A percentile compares a stretch with the other conserved stretches of the same genome.
Conservation (phyloP, 2,888 invertebrate genomes). For the Crossocerus cetratus region DNA sequence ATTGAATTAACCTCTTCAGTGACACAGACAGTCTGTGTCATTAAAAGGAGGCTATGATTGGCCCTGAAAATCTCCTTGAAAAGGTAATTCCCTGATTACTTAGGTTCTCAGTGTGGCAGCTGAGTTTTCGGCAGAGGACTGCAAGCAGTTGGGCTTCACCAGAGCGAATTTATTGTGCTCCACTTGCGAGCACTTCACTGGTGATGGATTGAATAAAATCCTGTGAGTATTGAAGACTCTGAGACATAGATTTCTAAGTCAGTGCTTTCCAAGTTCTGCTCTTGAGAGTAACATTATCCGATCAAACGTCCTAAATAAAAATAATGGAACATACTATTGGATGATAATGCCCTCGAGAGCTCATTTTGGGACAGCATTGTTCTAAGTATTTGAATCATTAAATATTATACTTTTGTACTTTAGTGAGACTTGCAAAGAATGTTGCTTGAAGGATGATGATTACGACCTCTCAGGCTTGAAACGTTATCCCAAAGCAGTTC, state of each 20-base stretch:
- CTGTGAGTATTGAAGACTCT: slow-evolving; percentile 74
- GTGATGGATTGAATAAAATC: slow-evolving; percentile 84
- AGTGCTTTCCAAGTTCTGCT: too few relatives aligned
- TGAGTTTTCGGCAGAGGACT: slow-evolving; percentile 88
- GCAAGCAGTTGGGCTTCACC: slow-evolving; percentile 90
- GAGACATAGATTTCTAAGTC: too few relatives aligned
- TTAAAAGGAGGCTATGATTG: too few relatives aligned
- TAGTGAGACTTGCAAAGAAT: slow-evolving; percentile 82
- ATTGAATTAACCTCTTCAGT: slow-evolving; percentile 1
- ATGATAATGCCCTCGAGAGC: too few relatives aligned
- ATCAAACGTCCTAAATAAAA: too few relatives aligned
- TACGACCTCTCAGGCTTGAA: slow-evolving; percentile 81
- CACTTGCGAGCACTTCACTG: slow-evolving; percentile 90
- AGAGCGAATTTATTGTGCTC: slow-evolving; percentile 92
- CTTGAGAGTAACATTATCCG: too few relatives aligned
- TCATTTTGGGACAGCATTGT: background rate
- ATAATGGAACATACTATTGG: too few relatives aligned
- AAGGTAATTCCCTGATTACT: too few relatives aligned
- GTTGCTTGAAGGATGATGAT: slow-evolving; percentile 87
- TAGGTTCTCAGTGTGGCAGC: slow-evolving; percentile 59
- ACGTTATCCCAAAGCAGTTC: slow-evolving; percentile 92
- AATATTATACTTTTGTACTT: slow-evolving; percentile 14
- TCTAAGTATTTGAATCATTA: slow-evolving; percentile 15
- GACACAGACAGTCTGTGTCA: background rate
- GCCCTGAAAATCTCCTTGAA: too few relatives aligned